Base-by-base conservation (phyloP, 1,140 invertebrate species). In the Sarcophaga peregrina region DNA sequence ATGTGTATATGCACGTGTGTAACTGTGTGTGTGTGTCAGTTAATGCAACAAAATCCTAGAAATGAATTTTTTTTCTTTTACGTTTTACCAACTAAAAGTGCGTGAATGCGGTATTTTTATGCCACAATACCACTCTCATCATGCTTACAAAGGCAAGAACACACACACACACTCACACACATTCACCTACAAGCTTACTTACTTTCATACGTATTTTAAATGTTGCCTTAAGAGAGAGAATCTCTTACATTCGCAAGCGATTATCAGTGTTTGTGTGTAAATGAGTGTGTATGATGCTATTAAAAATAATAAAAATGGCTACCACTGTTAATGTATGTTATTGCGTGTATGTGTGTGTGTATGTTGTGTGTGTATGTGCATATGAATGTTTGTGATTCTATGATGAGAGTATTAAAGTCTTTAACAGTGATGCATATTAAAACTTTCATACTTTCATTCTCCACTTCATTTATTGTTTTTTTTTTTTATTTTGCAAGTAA, bases 201-300 rank as follows among this genome's bases (percentile, higher is more conserved):
- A n/a, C n/a, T n/a, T n/a, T n/a, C n/a, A n/a, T n/a, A 62, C n/a
- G 11, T 52, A 13, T 52, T 52, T 9, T 1, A 7, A 15, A 15
- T 62, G 54, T 62, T 62, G 54, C 54, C 54, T 62, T 62, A 62
- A 62, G 54, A 62, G 54, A 62, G 54, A 62, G 54, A 62, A 62
- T 62, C 54, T 62, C n/a, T 62, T n/a, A 62, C 10, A 62, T 11
- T 62, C 11, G 11, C n/a, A 62, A 15, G 54, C n/a, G 15, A 15
- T 11, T 62, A 15, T 15, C 6, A 15, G 11, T n/a, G 11, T n/a
- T 62, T 15, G 10, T 62, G 54, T 62, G 10, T 62, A n/a, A 15
- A 15, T 62, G 15, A 15, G n/a, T 62, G n/a, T 62, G 10, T 2
- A 6, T 62, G 54, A 62, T 2, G 15, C 25, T 37, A 37, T 37